Conservation (phyloP, 2,888 invertebrate species). For the Troides helena region DNA sequence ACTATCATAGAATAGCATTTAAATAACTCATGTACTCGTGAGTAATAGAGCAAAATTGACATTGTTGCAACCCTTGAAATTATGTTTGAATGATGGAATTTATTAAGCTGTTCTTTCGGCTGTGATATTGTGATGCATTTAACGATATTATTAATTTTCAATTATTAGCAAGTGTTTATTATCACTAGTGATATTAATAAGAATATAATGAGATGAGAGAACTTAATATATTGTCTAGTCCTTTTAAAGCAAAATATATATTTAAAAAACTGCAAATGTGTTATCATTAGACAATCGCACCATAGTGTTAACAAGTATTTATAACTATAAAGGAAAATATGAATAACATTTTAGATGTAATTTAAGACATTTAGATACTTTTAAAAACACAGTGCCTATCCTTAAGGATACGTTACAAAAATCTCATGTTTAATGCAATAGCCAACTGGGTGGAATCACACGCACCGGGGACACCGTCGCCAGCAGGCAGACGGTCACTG, state of each 20-base stretch:
- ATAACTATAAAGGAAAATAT: not conserved
- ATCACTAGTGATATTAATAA: constrained; percentile 29
- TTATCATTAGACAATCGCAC: too few relatives aligned
- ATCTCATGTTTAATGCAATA: constrained; percentile 48
- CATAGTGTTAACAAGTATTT: not conserved
- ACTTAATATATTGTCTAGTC: constrained; percentile 1
- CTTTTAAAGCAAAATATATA: not conserved
- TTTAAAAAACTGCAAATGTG: not conserved
- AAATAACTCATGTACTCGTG: not conserved
- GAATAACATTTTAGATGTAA: not conserved
- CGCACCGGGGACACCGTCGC: constrained; percentile 33
- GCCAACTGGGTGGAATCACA: constrained; percentile 31
- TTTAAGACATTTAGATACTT: not conserved
- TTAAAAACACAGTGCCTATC: not conserved
- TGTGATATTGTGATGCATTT: constrained; percentile 32
- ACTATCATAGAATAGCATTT: constrained; percentile 40
- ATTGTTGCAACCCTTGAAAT: not conserved
- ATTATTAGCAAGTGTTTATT: constrained; percentile 30
- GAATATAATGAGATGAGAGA: not conserved
- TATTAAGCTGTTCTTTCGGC: constrained; percentile 27
- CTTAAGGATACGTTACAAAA: constrained; percentile 32
- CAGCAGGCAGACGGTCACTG: constrained; percentile 38
- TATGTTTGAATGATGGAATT: not conserved
- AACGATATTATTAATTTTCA: constrained; percentile 1
- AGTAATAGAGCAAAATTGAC: not conserved